Conservation (phyloP, 2,113 vertebrate species). For the Cynocephalus volans region DNA sequence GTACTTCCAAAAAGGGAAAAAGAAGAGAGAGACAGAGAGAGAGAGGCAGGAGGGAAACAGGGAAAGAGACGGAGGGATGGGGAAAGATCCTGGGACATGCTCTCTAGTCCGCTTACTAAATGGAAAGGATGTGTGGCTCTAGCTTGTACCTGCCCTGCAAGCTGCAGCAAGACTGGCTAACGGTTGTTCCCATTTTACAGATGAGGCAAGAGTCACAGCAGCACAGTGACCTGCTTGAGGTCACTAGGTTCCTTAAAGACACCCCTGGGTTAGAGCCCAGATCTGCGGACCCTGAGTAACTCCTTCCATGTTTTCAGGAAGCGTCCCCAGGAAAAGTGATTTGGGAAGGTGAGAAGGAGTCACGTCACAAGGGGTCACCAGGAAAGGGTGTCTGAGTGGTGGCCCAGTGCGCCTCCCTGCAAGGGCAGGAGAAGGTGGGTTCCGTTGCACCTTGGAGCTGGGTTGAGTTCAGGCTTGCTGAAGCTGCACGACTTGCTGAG, state of each 20-base stretch:
- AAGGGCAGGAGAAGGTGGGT: no score
- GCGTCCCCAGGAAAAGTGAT: background rate
- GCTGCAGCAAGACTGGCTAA: background rate
- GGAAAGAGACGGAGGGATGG: no score
- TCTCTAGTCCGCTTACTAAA: background rate
- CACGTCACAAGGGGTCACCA: fast-evolving
- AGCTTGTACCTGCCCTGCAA: background rate
- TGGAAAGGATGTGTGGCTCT: background rate
- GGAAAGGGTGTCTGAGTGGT: background rate
- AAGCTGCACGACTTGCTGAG: background rate
- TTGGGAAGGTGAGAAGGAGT: background rate
- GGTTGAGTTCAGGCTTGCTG: background rate
- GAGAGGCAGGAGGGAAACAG: background rate
- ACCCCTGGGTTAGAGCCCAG: no score
- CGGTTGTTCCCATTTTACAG: background rate
- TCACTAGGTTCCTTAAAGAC: background rate
- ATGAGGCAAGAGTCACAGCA: background rate
- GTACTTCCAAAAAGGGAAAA: background rate
- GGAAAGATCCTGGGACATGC: background rate
- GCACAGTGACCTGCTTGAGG: background rate
- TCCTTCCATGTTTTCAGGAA: background rate
- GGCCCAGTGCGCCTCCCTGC: fast-evolving
- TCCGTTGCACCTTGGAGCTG: fast-evolving
- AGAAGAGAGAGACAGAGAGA: background rate
- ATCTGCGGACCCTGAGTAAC: background rate